Evolutionary conservation across 2,113 vertebrate genomes (phyloP), one percentile per base, ranked within the genome.

Genomic region (Rostratula benghalensis): DNA sequence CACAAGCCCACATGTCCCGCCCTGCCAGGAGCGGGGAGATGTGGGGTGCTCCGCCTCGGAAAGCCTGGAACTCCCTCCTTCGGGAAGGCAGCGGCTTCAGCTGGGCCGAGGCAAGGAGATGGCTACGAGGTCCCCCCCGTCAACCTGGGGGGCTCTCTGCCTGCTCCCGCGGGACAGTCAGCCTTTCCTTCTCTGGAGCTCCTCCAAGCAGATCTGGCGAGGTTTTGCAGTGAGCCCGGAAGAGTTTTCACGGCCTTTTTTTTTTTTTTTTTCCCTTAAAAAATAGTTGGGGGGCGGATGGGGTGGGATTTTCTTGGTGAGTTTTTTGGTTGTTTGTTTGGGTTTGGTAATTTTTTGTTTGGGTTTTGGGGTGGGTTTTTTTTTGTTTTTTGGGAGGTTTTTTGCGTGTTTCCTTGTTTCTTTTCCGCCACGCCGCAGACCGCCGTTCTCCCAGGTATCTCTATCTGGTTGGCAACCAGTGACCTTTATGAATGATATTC

Each of bases 81-180:
- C 7, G 50, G 25, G n/a, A n/a, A 30, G 35, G 75, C 37, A 41
- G 35, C 27, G 20, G 43, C 14, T 48, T 7, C 7, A 15, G 22
- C 15, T 5, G 18, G 25, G 18, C 39, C 6, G 10, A 7, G 13
- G 19, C 5, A 11, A 27, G 41, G 27, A 37, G 8, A 15, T 4
- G 8, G 53, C 21, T 13, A 13, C 48, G 7, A 15, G 23, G 35
- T 41, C 28, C 4, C 13, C 39, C 54, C 7, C 10, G 18, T 22
- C 19, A 5, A 18, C 6, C 0, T 30, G 43, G 16, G n/a, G 9
- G 25, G 43, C 5, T 39, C 3, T 9, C 11, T 24, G 0, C 41
- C 10, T 28, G 39, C 31, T 28, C 2, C 24, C 7, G 20, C 11
- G 3, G 43, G 41, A 10, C 37, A 3, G 33, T 17, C 10, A 3